Conservation (phyloP, 2,113 vertebrate species). For the Serinus canaria region DNA sequence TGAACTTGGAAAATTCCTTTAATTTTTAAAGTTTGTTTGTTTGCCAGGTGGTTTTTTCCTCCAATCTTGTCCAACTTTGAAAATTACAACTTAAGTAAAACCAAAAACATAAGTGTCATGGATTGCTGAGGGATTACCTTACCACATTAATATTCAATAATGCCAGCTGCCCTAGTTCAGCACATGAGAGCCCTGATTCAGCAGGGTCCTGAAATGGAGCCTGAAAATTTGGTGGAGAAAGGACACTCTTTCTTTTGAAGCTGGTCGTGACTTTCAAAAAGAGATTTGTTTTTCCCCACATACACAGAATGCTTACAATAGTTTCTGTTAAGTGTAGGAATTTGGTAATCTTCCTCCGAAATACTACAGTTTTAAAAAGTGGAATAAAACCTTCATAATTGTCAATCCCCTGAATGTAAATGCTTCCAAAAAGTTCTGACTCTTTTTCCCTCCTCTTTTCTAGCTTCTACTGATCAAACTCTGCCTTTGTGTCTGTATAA, state of each 20-base stretch:
- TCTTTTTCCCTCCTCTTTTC: neutral
- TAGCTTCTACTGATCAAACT: neutral
- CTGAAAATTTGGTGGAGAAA: neutral
- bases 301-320: neutral
- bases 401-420: neutral
- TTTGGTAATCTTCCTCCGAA: neutral
- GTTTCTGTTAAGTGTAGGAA: neutral
- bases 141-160: conserved; percentile 44
- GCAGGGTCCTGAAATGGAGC: neutral
- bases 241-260: neutral
- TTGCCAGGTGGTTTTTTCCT: conserved; percentile 58
- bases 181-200: neutral
- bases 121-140: conserved; percentile 42
- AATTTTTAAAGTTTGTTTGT: conserved; percentile 62
- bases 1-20: conserved; percentile 62
- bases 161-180: conserved; percentile 20
- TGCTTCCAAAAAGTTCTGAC: neutral
- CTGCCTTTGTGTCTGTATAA: neutral
- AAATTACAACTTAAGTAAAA: conserved; percentile 64
- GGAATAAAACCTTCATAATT: neutral
- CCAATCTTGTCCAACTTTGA: conserved; percentile 38
- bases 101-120: conserved; percentile 54
- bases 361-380: neutral
- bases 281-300: neutral
- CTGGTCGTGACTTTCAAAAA: neutral